Conservation (phyloP, 2,113 vertebrate genomes). For the Dipodomys stephensi region DNA sequence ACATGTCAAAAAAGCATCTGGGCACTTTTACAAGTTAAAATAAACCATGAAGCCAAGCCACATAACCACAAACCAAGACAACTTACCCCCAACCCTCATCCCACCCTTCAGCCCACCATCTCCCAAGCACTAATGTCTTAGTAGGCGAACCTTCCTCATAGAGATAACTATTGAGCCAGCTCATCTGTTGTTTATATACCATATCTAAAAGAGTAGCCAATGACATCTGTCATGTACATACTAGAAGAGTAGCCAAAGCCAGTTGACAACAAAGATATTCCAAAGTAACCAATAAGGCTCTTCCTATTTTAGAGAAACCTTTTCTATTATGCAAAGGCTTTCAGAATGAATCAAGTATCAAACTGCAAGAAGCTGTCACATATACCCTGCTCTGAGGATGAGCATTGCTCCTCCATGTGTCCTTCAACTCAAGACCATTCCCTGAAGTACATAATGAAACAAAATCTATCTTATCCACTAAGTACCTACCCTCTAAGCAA, state of each 20-base stretch:
- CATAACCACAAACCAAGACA: conserved; percentile 68
- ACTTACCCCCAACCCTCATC: neutral
- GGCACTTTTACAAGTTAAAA: conserved; percentile 75
- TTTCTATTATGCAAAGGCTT: neutral
- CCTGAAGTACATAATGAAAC: neutral
- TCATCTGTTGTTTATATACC: neutral
- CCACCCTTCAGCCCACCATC: conserved; percentile 39
- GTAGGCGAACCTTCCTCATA: neutral
- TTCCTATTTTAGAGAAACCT: neutral
- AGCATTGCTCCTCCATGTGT: conserved; percentile 13
- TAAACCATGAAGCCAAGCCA: conserved; percentile 71
- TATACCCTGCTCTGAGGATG: conserved; percentile 48
- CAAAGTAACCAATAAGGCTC: neutral
- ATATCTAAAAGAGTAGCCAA: neutral
- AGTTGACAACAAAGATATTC: neutral
- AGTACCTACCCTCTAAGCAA: conserved; percentile 61
- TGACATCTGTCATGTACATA: neutral
- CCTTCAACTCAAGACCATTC: conserved; percentile 39
- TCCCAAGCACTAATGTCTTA: conserved; percentile 34
- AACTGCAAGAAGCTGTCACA: conserved; percentile 29
- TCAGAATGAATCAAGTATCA: conserved; percentile 43
- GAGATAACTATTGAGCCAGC: neutral
- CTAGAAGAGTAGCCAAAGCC: neutral
- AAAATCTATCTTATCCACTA: conserved; percentile 51
- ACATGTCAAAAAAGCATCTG: conserved; percentile 68